Evolutionary conservation across 2,797 vertebrate species (phyloP), one percentile per base, ranked within the genome.

Genomic region (Zalophus californianus): DNA sequence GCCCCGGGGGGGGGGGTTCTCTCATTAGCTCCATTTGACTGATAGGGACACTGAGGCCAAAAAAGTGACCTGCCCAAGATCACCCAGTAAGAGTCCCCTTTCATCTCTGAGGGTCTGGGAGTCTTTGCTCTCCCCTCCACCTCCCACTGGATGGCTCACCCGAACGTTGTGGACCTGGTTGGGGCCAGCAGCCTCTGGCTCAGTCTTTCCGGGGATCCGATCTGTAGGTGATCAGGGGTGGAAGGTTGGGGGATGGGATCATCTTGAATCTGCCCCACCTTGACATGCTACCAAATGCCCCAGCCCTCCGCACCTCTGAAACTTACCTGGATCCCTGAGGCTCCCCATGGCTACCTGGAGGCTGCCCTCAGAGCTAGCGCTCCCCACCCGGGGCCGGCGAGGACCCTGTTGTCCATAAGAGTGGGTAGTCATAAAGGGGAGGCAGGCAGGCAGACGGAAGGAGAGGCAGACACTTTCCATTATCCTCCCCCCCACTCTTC

Each of bases 111-210:
- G 38, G 3, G 15, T 44, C 83, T 73, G 35, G 41, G n/a, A 35
- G 23, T 73, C 70, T 96, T 78, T 54, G 27, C n/a, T 77, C 21
- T 70, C 48, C 60, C 48, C 23, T 62, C 4, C 16, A 2, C 5
- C 48, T 15, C 60, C 23, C 11, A 4, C 27, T 44, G 62, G 60
- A 54, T 54, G 56, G 23, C 97, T 96, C 94, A 99, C 99, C 98
- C 98, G 98, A 56, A 98, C 98, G 0, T 98, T 99, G 97, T 98
- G 97, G 92, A 97, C 94, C 84, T 98, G 98, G 85, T 97, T 97
- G 58, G 95, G 82, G n/a, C 97, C 35, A 52, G 95, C 62, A 32
- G 94, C 20, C 20, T 99, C 98, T 0, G 70, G 41, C 21, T 97
- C 97, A 0, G 41, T 95, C 92, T 88, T 98, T 16, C 97, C 96